A percentile compares a stretch with the other conserved stretches of the same genome.
Conservation (phyloP, 2,797 vertebrate species). For the Anisognathus igniventris region DNA sequence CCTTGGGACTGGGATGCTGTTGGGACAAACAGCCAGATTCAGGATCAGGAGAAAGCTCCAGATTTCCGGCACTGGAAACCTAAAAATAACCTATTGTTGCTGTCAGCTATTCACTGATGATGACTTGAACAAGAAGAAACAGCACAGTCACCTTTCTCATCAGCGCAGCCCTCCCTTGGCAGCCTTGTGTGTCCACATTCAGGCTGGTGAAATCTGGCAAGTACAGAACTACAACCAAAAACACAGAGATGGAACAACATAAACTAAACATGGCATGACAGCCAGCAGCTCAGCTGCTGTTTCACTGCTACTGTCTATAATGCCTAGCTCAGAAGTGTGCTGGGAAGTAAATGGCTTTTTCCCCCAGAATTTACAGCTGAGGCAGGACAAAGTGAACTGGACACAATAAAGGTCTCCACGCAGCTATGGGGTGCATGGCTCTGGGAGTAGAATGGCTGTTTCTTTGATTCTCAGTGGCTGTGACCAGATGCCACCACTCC, state of each 20-base stretch:
- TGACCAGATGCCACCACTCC: not conserved
- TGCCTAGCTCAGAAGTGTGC: not conserved
- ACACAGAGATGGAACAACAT: not conserved
- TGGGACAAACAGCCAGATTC: not conserved
- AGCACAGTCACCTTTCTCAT: not conserved
- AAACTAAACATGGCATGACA: not conserved
- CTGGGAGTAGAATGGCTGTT: not conserved
- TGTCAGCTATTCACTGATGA: not conserved
- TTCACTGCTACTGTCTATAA: not conserved
- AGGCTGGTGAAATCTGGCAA: not conserved
- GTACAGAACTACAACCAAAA: not conserved
- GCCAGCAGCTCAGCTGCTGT: not conserved
- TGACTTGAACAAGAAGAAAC: not conserved
- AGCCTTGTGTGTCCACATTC: accelerated
- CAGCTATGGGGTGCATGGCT: not conserved
- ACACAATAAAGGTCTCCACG: accelerated
- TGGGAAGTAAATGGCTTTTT: not conserved
- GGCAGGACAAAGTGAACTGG: not conserved
- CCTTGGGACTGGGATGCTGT: not conserved
- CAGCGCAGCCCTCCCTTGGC: not conserved
- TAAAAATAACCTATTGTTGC: not conserved
- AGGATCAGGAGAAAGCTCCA: not conserved
- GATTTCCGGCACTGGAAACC: not conserved
- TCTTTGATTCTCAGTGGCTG: not conserved
- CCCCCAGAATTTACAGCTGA: not conserved